A percentile compares a stretch with the other conserved stretches of the same genome.
Evolutionary conservation across 2,113 vertebrate species (phyloP).

Genomic region (Campylomormyrus numenius): DNA sequence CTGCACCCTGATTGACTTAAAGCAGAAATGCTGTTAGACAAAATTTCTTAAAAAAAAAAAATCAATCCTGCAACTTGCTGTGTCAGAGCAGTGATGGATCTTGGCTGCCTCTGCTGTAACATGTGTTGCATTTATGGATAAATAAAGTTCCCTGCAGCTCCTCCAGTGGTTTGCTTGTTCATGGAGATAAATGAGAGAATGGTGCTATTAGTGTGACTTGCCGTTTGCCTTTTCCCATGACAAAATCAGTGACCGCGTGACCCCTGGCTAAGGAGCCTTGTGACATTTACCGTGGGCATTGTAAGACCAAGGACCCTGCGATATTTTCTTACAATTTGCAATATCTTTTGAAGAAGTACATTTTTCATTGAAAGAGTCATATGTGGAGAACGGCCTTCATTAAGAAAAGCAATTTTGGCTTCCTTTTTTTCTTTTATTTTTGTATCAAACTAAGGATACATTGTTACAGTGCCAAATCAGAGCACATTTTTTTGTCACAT

Average conservation of each 20-base stretch:
- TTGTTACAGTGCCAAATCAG: not conserved
- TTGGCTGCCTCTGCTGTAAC: not conserved
- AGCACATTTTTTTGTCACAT: not conserved
- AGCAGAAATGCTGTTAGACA: not conserved
- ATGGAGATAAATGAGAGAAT: constrained; percentile 7
- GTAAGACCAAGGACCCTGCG: not conserved
- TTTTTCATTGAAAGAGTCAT: not conserved
- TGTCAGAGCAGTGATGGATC: not conserved
- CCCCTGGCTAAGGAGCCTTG: not conserved
- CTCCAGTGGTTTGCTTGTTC: not conserved
- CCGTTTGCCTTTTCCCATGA: not conserved
- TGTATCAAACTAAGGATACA: not conserved
- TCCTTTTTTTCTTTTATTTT: not conserved
- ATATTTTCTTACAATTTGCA: not conserved
- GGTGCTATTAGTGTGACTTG: not conserved
- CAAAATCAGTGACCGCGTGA: not conserved
- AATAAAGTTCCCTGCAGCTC: not conserved
- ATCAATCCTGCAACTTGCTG: not conserved
- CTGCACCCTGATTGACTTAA: not conserved
- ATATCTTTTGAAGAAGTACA: not conserved
- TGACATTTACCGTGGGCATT: not conserved
- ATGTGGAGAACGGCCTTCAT: not conserved
- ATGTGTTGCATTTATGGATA: not conserved
- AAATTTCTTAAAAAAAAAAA: not conserved
- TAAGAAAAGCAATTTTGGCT: not conserved